These are phyloP conservation scores for Netta rufina DNA, from an alignment of 2,797 vertebrate genomes.

Conservation along the genomic window DNA sequence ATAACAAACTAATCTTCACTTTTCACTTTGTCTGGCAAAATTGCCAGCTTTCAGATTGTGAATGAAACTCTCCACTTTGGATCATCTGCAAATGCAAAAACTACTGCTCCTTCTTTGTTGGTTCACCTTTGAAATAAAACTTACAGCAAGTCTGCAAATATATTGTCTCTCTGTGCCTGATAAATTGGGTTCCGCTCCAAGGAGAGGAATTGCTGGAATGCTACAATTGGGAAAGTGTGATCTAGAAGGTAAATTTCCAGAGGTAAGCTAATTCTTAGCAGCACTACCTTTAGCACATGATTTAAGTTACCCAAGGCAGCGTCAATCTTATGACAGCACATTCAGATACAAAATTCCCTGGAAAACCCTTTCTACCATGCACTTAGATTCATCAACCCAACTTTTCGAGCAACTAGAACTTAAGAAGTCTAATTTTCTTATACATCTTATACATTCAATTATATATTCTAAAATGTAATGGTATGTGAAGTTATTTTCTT, in stretches of 20 bases:
- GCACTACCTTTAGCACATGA: neutral
- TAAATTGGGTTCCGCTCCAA: neutral
- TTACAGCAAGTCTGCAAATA: neutral
- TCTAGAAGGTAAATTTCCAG: neutral
- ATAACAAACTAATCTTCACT: neutral
- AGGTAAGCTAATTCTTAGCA: neutral
- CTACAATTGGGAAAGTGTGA: neutral
- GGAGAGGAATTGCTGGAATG: neutral
- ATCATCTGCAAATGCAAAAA: neutral
- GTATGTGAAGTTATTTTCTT: neutral
- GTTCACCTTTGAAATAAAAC: neutral
- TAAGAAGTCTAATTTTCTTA: neutral
- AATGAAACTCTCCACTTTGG: neutral
- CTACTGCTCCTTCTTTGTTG: neutral
- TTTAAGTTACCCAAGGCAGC: neutral
- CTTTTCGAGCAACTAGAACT: neutral
- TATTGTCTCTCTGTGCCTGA: neutral
- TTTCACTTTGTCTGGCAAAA: neutral
- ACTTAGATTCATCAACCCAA: neutral
- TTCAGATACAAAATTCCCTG: neutral
- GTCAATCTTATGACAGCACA: neutral
- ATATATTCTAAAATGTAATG: neutral
- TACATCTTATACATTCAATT: neutral
- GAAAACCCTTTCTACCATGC: neutral
- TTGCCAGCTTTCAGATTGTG: neutral